These are phyloP conservation scores for Anagyrus pseudococci DNA, from an alignment of 2,888 invertebrate genomes.

Conservation along the genomic window DNA sequence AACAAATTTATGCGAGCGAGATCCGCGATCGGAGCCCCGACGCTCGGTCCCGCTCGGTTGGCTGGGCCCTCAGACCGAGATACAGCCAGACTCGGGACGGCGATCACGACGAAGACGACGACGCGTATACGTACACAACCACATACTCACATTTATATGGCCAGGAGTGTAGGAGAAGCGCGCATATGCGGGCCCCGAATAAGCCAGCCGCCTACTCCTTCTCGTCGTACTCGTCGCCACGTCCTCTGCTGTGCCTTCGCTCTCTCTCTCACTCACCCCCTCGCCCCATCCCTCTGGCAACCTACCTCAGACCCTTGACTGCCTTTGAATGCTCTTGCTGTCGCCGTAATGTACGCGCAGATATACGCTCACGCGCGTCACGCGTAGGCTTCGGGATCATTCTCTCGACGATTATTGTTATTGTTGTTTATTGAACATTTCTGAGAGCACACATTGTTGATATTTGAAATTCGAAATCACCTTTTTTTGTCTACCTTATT, in stretches of 20 bases:
- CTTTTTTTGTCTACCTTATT: no score
- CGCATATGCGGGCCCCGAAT: constrained; percentile 23
- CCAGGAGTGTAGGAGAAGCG: background rate
- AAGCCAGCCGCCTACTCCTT: constrained; percentile 36
- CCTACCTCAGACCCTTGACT: no score
- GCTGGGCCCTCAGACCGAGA: constrained; percentile 24
- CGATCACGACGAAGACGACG: constrained; percentile 17
- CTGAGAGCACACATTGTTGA: no score
- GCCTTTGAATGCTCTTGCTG: no score
- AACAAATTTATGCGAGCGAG: constrained; percentile 63
- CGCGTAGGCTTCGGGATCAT: no score
- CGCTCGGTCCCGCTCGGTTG: constrained; percentile 2
- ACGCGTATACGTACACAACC: no score
- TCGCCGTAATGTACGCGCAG: constrained; percentile 14
- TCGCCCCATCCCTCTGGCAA: no score
- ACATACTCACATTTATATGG: no score
- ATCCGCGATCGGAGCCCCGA: constrained; percentile 58
- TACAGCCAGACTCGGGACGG: constrained; percentile 10
- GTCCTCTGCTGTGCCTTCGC: constrained; percentile 22
- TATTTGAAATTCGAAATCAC: no score
- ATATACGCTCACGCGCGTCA: constrained; percentile 39
- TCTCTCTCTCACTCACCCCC: no score
- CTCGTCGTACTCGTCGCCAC: constrained; percentile 41
- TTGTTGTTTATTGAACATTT: no score
- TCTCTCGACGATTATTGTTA: no score